Conservation (phyloP, 2,888 invertebrate genomes). For the Pimpla rufipes region DNA sequence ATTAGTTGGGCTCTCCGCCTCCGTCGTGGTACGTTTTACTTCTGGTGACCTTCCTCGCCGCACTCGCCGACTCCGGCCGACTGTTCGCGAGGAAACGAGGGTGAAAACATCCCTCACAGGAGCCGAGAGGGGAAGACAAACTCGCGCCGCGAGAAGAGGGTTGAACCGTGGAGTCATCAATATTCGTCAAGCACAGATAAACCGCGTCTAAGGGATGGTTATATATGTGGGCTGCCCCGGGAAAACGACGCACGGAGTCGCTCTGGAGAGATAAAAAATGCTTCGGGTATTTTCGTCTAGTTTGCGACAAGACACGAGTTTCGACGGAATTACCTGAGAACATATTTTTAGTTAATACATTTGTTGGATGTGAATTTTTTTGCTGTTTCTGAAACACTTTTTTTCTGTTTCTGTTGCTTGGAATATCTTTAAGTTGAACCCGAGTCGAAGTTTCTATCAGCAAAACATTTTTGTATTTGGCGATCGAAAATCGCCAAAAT, state of each 20-base stretch:
- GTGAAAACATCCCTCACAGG: conserved; percentile 52
- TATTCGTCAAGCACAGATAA: conserved; percentile 75
- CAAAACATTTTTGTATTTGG: too few relatives aligned
- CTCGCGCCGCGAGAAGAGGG: conserved; percentile 44
- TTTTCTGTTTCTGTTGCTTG: background rate
- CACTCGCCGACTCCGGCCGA: conserved; percentile 9
- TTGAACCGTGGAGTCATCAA: conserved; percentile 71
- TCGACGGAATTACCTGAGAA: background rate
- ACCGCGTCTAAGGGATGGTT: conserved; percentile 62
- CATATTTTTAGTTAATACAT: background rate
- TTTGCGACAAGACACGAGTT: background rate
- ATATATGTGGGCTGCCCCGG: conserved; percentile 14
- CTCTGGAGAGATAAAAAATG: conserved; percentile 31
- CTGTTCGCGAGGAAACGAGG: conserved; percentile 50
- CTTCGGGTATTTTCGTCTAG: conserved; percentile 1
- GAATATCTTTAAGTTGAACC: too few relatives aligned
- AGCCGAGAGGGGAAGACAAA: conserved; percentile 9
- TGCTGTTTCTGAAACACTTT: too few relatives aligned
- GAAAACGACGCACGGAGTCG: conserved; percentile 22
- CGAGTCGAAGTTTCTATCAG: too few relatives aligned
- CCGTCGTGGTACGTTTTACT: conserved; percentile 29
- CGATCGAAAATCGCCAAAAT: too few relatives aligned
- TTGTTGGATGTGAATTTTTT: background rate
- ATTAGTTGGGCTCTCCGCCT: conserved; percentile 42
- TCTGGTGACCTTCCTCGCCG: conserved; percentile 13